phyloP scores from a whole-genome alignment of 2,113 vertebrate genomes.

The Theristicus caerulescens region DNA sequence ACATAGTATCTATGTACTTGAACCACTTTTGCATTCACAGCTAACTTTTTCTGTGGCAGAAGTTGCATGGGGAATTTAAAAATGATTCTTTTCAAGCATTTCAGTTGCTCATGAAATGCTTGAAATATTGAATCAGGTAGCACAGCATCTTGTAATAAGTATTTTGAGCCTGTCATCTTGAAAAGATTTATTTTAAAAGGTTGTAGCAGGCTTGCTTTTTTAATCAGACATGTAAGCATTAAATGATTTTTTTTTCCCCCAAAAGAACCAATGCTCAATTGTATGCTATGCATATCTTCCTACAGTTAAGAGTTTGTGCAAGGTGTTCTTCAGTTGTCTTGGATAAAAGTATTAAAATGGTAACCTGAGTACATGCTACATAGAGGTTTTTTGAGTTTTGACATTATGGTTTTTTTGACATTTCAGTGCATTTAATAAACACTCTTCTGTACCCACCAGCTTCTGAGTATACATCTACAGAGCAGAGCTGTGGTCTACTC shows the following conservation, averaged over 20 bases:
- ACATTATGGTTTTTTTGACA: background rate
- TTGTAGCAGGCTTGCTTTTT: background rate
- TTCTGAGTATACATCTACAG: background rate
- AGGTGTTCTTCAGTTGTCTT: background rate
- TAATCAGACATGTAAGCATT: accelerated
- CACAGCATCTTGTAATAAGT: background rate
- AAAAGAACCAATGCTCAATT: accelerated
- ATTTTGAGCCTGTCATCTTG: background rate
- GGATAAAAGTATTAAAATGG: background rate
- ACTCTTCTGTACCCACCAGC: background rate
- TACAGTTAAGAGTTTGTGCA: background rate
- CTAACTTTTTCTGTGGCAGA: background rate
- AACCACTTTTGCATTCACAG: background rate
- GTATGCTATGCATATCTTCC: background rate
- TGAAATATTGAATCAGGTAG: background rate
- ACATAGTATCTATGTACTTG: background rate
- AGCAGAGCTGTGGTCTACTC: background rate
- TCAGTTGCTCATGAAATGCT: background rate
- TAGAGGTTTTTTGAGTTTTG: background rate
- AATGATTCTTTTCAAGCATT: background rate
- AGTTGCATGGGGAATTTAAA: background rate
- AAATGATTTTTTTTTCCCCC: background rate
- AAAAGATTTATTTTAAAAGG: background rate
- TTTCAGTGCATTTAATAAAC: background rate
- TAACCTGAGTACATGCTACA: background rate